These are phyloP conservation scores for Linepithema humile DNA, from an alignment of 1,140 invertebrate genomes.

Conservation along the genomic window DNA sequence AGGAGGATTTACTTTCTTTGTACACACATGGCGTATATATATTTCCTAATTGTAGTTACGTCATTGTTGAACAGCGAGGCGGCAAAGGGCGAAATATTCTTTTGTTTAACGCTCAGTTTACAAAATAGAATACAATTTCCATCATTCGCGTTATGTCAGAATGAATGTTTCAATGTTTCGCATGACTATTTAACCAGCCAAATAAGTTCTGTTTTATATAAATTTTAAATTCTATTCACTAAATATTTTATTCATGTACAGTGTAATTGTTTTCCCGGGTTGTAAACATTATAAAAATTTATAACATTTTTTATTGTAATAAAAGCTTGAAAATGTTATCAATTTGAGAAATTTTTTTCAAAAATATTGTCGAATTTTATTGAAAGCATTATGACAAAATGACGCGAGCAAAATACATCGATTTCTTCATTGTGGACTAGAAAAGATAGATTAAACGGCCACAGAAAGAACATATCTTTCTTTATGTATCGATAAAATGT, in stretches of 20 bases:
- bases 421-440: not conserved
- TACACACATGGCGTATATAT: not conserved
- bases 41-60: slow-evolving; percentile 16
- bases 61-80: not conserved
- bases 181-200: slow-evolving; percentile 7
- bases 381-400: not conserved
- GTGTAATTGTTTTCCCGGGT: slow-evolving; percentile 8
- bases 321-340: slow-evolving; percentile 5
- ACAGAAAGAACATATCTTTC: not conserved
- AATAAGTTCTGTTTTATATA: not conserved
- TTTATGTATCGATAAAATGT: not conserved
- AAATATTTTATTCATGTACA: not conserved
- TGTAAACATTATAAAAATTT: slow-evolving; percentile 6
- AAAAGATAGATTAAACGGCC: not conserved
- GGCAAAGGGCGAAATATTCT: not conserved
- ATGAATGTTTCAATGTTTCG: not conserved
- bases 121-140: not conserved
- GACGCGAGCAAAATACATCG: not conserved
- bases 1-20: slow-evolving; percentile 33
- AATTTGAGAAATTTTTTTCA: not conserved
- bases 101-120: not conserved
- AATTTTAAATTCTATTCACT: not conserved
- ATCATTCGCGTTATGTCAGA: not conserved
- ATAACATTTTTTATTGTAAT: not conserved
- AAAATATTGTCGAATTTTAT: not conserved